Evolutionary conservation across 2,888 invertebrate species (phyloP).

Genomic region (Yponomeuta cagnagella): DNA sequence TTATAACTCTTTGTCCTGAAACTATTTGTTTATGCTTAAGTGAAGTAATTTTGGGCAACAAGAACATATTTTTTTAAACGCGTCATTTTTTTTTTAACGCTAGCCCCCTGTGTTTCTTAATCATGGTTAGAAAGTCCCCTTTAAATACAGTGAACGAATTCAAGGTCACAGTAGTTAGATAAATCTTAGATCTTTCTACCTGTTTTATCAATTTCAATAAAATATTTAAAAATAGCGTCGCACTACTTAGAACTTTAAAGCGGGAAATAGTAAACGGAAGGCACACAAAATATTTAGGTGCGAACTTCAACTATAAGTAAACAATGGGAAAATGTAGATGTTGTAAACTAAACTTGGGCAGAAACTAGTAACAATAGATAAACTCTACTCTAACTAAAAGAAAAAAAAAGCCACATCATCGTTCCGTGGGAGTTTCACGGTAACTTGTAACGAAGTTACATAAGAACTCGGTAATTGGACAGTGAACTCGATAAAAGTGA

Average conservation of each 20-base stretch:
- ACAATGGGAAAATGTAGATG: not conserved
- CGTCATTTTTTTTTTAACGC: no score
- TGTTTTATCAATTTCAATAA: no score
- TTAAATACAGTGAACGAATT: no score
- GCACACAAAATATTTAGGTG: not conserved
- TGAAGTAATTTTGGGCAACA: no score
- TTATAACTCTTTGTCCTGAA: no score
- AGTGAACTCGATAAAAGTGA: conserved; percentile 8
- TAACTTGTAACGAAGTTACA: conserved; percentile 5
- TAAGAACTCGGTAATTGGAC: conserved; percentile 6
- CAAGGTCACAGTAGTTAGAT: no score
- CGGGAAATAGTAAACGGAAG: not conserved
- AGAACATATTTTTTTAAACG: no score
- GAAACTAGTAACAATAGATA: not conserved
- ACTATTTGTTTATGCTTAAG: no score
- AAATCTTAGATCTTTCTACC: not conserved
- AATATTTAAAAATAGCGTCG: no score
- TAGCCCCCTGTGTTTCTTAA: no score
- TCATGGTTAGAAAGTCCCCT: no score
- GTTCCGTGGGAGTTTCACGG: not conserved
- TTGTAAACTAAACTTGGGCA: not conserved
- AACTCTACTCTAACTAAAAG: not conserved
- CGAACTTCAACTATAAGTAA: not conserved
- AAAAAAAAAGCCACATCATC: not conserved
- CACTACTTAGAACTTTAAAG: not conserved